Evolutionary conservation across 2,888 invertebrate species (phyloP).

Genomic region (Sarcophaga variegata): DNA sequence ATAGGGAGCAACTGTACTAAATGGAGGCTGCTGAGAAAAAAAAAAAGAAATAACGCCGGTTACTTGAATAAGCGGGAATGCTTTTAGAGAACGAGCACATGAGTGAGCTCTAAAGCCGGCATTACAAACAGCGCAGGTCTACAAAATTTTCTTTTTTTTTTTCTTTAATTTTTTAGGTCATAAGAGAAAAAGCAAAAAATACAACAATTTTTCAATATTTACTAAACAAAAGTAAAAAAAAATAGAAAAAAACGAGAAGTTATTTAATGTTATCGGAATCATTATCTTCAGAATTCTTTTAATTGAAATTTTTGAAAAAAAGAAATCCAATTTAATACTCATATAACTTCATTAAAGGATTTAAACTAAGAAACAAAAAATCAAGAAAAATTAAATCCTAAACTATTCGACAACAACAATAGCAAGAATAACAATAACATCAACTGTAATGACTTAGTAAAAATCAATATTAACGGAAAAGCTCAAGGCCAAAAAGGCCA

Average conservation of each 20-base stretch:
- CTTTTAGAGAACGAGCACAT: slow-evolving; percentile 13
- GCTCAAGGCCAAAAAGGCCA: slow-evolving; percentile 54
- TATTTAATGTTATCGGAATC: too few species aligned
- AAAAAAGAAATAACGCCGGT: slow-evolving; percentile 29
- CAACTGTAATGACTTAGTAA: slow-evolving; percentile 4
- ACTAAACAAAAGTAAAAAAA: background rate
- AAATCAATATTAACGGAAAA: slow-evolving; percentile 41
- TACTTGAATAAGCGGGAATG: slow-evolving; percentile 49
- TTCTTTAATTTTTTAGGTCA: background rate
- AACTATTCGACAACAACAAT: background rate
- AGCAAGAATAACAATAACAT: background rate
- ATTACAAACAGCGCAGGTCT: slow-evolving; percentile 55
- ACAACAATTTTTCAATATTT: background rate
- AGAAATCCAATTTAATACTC: too few species aligned
- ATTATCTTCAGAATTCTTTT: too few species aligned
- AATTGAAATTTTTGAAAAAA: too few species aligned
- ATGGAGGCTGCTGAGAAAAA: slow-evolving; percentile 29
- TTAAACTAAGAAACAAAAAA: too few species aligned
- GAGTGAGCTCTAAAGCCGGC: slow-evolving; percentile 43
- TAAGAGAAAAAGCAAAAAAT: background rate
- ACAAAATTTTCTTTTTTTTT: background rate
- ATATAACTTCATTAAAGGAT: too few species aligned
- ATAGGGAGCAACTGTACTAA: slow-evolving; percentile 67
- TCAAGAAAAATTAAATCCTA: background rate
- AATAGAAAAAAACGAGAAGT: too few species aligned